These are phyloP conservation scores for Alces alces DNA, from an alignment of 2,113 vertebrate genomes.

Conservation along the genomic window DNA sequence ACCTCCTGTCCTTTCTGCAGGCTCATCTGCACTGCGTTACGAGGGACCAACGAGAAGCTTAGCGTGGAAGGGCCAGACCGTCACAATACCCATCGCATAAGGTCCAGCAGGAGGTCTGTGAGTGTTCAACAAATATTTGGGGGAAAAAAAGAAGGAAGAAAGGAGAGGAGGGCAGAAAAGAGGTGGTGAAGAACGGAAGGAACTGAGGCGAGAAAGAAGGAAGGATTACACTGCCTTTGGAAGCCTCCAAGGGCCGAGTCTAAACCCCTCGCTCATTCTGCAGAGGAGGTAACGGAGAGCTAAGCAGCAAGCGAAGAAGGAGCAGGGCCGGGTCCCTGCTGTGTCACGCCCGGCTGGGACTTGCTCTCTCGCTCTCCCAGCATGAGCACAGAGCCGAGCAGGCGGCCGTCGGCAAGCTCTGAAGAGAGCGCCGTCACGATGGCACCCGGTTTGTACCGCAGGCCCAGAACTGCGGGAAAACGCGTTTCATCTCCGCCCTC, in stretches of 20 bases:
- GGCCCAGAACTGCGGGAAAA: neutral
- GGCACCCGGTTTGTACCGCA: neutral
- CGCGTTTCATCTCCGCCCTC: neutral
- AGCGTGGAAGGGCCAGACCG: rapidly evolving
- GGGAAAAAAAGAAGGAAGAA: neutral
- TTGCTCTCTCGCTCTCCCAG: rapidly evolving
- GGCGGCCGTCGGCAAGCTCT: neutral
- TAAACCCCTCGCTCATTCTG: neutral
- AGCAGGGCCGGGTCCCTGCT: neutral
- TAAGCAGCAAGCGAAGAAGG: neutral
- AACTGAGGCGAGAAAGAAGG: neutral
- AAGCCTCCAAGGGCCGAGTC: neutral
- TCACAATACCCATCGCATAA: neutral
- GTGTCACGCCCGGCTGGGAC: rapidly evolving
- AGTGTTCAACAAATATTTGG: neutral
- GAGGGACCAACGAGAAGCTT: neutral
- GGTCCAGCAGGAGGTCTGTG: neutral
- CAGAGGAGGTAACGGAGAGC: neutral
- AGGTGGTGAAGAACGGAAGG: neutral
- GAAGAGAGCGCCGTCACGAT: neutral
- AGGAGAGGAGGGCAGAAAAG: neutral
- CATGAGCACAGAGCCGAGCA: no score
- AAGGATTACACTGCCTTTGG: neutral
- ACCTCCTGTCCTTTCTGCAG: neutral
- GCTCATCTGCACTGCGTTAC: rapidly evolving